A percentile compares a stretch with the other conserved stretches of the same genome.
These are phyloP conservation scores for Nowickia ferox DNA, from an alignment of 2,888 invertebrate genomes.

Conservation along the genomic window DNA sequence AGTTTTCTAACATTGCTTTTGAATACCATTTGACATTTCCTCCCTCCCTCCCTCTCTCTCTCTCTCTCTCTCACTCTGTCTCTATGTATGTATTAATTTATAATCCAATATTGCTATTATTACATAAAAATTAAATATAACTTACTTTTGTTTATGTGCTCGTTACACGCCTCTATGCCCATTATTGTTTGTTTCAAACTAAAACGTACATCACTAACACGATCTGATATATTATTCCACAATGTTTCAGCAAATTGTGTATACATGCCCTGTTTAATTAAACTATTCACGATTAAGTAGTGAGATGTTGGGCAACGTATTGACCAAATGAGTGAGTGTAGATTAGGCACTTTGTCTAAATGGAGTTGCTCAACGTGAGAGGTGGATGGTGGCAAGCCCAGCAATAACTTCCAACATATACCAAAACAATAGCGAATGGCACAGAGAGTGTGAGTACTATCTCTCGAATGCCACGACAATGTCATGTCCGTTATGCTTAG, in stretches of 20 bases:
- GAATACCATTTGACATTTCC: no score
- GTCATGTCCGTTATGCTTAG: constrained; percentile 91
- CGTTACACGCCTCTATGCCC: constrained; percentile 81
- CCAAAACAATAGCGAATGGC: constrained; percentile 95
- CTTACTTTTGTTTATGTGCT: constrained; percentile 79
- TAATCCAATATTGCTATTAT: no score
- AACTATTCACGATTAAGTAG: constrained; percentile 93
- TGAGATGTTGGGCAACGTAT: constrained; percentile 92
- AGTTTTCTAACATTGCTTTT: no score
- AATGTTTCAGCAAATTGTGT: constrained; percentile 86
- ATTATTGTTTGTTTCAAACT: constrained; percentile 80
- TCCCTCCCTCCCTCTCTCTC: no score
- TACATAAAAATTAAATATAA: constrained; percentile 8
- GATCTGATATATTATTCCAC: constrained; percentile 82
- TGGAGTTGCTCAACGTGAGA: constrained; percentile 93
- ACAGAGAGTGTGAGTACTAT: constrained; percentile 86
- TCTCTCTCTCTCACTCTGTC: no score
- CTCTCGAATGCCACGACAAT: constrained; percentile 80
- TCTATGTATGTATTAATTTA: no score
- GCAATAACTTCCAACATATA: constrained; percentile 86
- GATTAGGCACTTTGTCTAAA: constrained; percentile 87
- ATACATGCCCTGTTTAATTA: constrained; percentile 95
- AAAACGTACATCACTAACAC: constrained; percentile 81
- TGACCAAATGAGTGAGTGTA: constrained; percentile 95
- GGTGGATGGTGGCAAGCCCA: constrained; percentile 94